phyloP scores from a whole-genome alignment of 37 sponge, comb jelly and placozoan species.

The Aphrocallistes beatrix region DNA sequence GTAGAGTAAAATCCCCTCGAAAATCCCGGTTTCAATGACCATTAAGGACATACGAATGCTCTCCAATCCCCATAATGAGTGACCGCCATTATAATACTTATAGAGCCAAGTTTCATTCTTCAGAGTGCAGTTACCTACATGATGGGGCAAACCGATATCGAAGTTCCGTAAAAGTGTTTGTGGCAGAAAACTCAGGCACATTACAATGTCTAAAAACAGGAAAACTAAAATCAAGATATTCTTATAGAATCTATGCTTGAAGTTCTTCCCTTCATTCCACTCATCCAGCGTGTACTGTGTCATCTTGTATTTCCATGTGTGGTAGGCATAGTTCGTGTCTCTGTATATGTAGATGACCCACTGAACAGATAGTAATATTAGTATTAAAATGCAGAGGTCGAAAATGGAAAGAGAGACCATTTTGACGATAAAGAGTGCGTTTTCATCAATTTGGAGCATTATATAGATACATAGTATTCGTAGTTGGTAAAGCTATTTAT shows the following conservation, averaged over 20 bases:
- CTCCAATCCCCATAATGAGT: neutral
- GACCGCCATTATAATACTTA: constrained; percentile 10
- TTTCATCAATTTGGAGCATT: too few relatives aligned
- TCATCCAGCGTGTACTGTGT: neutral
- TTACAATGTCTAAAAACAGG: neutral
- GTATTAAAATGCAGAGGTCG: neutral
- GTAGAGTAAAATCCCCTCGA: neutral
- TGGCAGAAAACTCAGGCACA: neutral
- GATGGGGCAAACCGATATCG: neutral
- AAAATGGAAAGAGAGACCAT: neutral
- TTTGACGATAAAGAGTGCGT: too few relatives aligned
- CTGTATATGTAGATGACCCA: neutral
- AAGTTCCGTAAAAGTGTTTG: neutral
- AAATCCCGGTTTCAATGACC: neutral
- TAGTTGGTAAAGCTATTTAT: too few relatives aligned
- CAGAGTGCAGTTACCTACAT: neutral
- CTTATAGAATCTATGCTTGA: neutral
- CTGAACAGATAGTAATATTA: neutral
- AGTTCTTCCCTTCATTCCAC: neutral
- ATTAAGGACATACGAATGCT: neutral
- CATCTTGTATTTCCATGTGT: neutral
- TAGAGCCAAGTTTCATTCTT: neutral
- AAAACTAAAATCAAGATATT: neutral
- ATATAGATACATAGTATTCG: too few relatives aligned
- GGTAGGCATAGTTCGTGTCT: neutral